A percentile compares a stretch with the other conserved stretches of the same genome.
phyloP scores from a whole-genome alignment of 2,888 invertebrate genomes.

The Orchesellides sinensis region DNA sequence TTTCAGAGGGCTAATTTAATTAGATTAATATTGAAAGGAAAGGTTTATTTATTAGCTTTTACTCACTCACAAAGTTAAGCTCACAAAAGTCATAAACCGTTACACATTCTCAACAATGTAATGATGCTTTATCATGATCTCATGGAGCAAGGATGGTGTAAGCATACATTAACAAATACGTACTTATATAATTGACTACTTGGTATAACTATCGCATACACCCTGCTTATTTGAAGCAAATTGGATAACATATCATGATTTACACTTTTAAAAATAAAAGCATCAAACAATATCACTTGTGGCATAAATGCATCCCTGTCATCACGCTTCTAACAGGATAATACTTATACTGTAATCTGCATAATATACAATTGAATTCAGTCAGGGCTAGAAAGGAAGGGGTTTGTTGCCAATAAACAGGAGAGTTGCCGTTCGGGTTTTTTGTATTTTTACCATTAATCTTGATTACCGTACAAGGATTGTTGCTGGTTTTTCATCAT shows the following conservation, averaged over 20 bases:
- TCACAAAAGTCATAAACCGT: slow-evolving; percentile 65
- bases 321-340: no score
- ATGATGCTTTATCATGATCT: no score
- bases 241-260: no score
- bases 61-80: slow-evolving; percentile 47
- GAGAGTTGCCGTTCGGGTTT: no score
- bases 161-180: no score
- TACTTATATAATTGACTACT: no score
- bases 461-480: slow-evolving; percentile 40
- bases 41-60: slow-evolving; percentile 64
- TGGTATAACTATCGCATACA: no score
- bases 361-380: background rate
- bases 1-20: slow-evolving; percentile 63
- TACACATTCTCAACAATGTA: slow-evolving; percentile 16
- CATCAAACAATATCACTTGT: no score
- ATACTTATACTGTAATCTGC: no score
- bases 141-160: no score
- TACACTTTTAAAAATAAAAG: no score
- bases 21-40: slow-evolving; percentile 65
- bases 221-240: background rate
- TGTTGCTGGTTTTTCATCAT: background rate
- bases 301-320: no score
- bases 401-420: background rate
- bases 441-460: slow-evolving; percentile 60
- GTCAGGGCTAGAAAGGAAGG: background rate